These are phyloP conservation scores for Bucco capensis DNA, from an alignment of 2,113 vertebrate genomes.

Conservation along the genomic window DNA sequence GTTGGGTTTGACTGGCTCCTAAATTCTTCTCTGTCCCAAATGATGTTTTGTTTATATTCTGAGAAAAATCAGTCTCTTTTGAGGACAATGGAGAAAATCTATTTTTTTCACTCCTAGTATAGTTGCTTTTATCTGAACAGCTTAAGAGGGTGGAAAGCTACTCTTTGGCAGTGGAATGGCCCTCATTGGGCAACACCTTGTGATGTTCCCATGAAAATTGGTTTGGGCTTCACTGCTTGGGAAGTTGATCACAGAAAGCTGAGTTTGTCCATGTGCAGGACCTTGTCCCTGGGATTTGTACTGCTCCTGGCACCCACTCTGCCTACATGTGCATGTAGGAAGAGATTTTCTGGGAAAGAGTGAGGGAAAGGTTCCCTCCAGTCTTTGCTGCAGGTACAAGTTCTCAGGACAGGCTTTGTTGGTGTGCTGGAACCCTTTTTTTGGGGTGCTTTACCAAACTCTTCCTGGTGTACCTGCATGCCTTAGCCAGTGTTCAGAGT, in stretches of 20 bases:
- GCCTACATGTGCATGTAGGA: accelerated
- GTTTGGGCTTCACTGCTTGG: not conserved
- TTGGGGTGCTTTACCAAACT: not conserved
- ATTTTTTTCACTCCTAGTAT: not conserved
- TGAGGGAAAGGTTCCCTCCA: not conserved
- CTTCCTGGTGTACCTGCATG: accelerated
- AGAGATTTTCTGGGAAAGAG: not conserved
- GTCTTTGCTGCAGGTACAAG: not conserved
- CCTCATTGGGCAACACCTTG: not conserved
- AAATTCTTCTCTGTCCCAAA: not conserved
- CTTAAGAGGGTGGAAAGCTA: not conserved
- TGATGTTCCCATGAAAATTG: not conserved
- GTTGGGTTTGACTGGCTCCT: not conserved
- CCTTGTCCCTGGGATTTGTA: not conserved
- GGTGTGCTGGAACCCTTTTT: not conserved
- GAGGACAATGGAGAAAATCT: not conserved
- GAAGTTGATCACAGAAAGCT: not conserved
- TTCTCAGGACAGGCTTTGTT: not conserved
- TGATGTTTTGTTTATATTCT: not conserved
- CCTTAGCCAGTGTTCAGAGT: not conserved
- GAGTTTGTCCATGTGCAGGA: not conserved
- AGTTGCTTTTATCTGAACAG: not conserved
- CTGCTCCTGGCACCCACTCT: not conserved
- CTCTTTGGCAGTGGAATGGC: not conserved
- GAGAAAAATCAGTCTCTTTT: not conserved